These are phyloP conservation scores for Danaus plexippus DNA, from an alignment of 1,140 invertebrate species.

Conservation along the genomic window DNA sequence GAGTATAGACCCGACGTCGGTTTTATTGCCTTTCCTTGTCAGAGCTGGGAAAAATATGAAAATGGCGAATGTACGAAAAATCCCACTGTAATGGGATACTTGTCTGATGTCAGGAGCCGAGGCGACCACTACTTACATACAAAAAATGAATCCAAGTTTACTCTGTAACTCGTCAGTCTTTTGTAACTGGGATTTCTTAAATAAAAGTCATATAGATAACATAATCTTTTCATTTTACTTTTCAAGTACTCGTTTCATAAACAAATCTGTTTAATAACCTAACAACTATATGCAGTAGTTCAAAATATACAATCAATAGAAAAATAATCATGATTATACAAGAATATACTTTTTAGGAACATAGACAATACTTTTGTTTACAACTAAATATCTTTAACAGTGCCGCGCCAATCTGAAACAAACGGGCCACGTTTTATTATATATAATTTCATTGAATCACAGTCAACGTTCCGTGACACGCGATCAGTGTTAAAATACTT, in stretches of 20 bases:
- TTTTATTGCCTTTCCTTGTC: slow-evolving; percentile 74
- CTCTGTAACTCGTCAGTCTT: slow-evolving; percentile 15
- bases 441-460: too few species aligned
- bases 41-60: slow-evolving; percentile 73
- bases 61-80: slow-evolving; percentile 70
- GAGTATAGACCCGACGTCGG: slow-evolving; percentile 61
- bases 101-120: slow-evolving; percentile 50
- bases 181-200: too few species aligned
- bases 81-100: slow-evolving; percentile 75
- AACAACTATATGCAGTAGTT: too few species aligned
- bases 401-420: slow-evolving; percentile 9
- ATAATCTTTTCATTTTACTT: too few species aligned
- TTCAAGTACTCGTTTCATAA: too few species aligned
- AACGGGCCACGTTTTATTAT: background rate
- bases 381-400: too few species aligned
- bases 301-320: too few species aligned
- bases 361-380: too few species aligned
- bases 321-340: background rate
- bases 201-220: too few species aligned
- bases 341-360: background rate
- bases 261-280: slow-evolving; percentile 6
- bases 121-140: slow-evolving; percentile 79
- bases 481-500: slow-evolving; percentile 10
- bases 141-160: slow-evolving; percentile 71
- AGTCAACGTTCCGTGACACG: too few species aligned